These are phyloP conservation scores for Vulpes lagopus DNA, from an alignment of 2,113 vertebrate species.

Conservation along the genomic window DNA sequence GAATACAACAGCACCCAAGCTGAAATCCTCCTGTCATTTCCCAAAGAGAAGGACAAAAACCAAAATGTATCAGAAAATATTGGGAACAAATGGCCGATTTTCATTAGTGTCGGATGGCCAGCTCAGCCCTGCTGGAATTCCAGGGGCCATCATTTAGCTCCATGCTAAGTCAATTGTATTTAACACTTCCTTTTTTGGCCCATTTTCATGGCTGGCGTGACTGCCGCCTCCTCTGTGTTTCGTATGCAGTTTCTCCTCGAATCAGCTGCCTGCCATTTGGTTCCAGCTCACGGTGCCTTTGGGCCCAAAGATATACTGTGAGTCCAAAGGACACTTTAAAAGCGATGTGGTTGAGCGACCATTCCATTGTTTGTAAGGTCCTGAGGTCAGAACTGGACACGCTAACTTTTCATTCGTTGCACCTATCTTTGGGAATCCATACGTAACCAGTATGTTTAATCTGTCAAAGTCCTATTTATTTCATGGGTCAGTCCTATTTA, in stretches of 20 bases:
- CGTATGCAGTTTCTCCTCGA: neutral
- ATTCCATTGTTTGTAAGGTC: neutral
- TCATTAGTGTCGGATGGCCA: neutral
- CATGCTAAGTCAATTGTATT: neutral
- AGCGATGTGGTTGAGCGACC: neutral
- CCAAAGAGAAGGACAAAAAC: slow-evolving; percentile 8
- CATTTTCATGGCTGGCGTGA: neutral
- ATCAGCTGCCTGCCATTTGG: neutral
- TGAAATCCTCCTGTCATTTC: neutral
- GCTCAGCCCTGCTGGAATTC: neutral
- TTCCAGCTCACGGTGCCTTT: neutral
- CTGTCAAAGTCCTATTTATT: neutral
- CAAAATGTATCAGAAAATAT: slow-evolving; percentile 18
- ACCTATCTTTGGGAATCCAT: neutral
- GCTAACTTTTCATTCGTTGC: neutral
- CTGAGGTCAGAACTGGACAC: neutral
- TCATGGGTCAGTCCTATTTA: neutral
- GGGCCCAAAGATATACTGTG: neutral
- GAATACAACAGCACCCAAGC: neutral
- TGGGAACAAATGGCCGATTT: neutral
- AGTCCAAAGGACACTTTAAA: neutral
- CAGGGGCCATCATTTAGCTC: slow-evolving; percentile 1
- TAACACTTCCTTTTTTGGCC: neutral
- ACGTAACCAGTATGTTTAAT: neutral
- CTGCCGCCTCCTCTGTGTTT: neutral